Base-by-base conservation (phyloP, 1,140 invertebrate genomes). In the Brachionus sp. region DNA sequence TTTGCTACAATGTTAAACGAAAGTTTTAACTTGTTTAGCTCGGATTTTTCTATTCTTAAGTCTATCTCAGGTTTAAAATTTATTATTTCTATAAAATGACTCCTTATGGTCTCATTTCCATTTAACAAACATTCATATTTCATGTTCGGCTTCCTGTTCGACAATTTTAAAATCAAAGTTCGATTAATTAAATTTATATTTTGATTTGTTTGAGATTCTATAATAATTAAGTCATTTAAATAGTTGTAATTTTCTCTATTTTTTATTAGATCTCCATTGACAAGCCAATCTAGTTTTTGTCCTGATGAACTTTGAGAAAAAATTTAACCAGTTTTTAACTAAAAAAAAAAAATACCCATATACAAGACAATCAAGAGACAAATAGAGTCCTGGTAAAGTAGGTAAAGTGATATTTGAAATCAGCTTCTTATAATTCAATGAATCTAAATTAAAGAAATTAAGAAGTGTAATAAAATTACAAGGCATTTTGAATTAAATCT, bases 121-220 rank as follows among this genome's bases (percentile, higher is more conserved):
- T 80, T 80, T 23, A 80, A 13, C 7, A 53, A 62, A 25, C 77
- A 80, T 23, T 80, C 77, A 13, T 23, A 80, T 80, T 80, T 80
- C 13, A 23, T 42, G 0, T 12, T 62, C 3, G 19, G 9, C 57
- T 39, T 62, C 3, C 23, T 16, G 9, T 57, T 10, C 9, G 57
- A 46, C 19, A 62, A 42, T 35, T 62, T 80, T 37, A 80, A 25
- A 39, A 80, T 37, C 7, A 80, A 35, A 33, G 19, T 57, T 23
- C 12, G 6, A 66, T 80, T 42, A 12, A 66, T 29, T 5, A 53
- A 19, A 35, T n/a, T 29, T 1, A 66, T 35, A 44, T 33, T 80
- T 37, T 42, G n/a, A 35, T 62, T 29, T n/a, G 12, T 19, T 25
- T 39, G 19, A 7, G 35, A 42, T 9, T 29, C 5, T 66, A 80